A percentile compares a stretch with the other conserved stretches of the same genome.
Evolutionary conservation across 2,113 vertebrate species (phyloP).

Genomic region (Chaenogobius annularis): DNA sequence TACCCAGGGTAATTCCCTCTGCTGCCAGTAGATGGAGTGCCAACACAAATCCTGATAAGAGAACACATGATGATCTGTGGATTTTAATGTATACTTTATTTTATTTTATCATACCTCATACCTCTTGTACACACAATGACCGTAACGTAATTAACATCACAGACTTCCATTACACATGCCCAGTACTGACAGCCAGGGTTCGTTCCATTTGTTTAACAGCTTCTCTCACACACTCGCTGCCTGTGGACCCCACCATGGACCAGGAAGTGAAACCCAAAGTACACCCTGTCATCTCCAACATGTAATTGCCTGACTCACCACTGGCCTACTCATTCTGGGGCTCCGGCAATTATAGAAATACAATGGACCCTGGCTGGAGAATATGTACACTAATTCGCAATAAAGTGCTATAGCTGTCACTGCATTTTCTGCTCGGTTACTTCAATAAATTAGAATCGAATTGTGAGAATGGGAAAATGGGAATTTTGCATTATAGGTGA

Average conservation of each 20-base stretch:
- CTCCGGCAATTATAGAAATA: constrained; percentile 95
- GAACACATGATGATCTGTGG: too few relatives aligned
- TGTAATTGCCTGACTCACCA: constrained; percentile 90
- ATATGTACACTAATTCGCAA: constrained; percentile 99
- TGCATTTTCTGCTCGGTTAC: constrained; percentile 99
- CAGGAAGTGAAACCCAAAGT: constrained; percentile 84
- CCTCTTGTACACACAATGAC: too few relatives aligned
- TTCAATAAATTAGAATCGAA: constrained; percentile 99
- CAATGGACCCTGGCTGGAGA: constrained; percentile 91
- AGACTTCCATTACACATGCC: constrained; percentile 1
- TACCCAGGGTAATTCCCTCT: too few relatives aligned
- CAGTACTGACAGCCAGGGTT: constrained; percentile 19
- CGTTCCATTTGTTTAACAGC: constrained; percentile 38
- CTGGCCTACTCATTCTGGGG: constrained; percentile 87
- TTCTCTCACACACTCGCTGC: constrained; percentile 13
- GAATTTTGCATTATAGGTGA: constrained; percentile 85
- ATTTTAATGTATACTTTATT: too few relatives aligned
- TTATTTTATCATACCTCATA: too few relatives aligned
- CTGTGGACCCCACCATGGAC: constrained; percentile 57
- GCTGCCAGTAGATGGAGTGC: too few relatives aligned
- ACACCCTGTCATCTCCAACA: constrained; percentile 87
- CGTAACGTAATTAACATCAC: constrained; percentile 55
- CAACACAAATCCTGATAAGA: too few relatives aligned
- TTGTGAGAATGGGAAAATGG: constrained; percentile 85
- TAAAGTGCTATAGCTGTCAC: constrained; percentile 99